Percentiles rank a stretch among this genome's conserved stretches.
Conservation (phyloP, 2,113 vertebrate genomes). For the Melanotaenia duboulayi region DNA sequence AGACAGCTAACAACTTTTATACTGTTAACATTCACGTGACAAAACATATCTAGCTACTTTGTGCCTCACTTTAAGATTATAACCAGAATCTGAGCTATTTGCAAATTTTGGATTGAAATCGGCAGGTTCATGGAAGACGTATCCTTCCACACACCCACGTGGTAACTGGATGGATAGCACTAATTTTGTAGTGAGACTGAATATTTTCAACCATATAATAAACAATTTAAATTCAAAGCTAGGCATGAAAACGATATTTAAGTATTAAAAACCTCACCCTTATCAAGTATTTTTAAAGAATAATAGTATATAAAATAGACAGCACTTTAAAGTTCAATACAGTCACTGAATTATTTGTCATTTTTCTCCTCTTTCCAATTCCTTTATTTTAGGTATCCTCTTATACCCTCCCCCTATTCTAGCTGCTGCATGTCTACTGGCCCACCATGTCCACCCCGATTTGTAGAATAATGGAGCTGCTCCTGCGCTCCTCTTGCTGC, state of each 20-base stretch:
- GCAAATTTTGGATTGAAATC: not conserved
- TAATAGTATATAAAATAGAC: too few species aligned
- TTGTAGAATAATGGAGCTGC: slow-evolving; percentile 46
- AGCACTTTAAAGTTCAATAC: not conserved
- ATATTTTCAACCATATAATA: not conserved
- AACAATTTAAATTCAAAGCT: not conserved
- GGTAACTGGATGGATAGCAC: not conserved
- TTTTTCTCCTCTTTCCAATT: not conserved
- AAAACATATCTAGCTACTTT: not conserved
- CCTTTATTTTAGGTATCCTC: not conserved
- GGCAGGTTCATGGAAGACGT: not conserved
- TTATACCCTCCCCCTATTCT: not conserved
- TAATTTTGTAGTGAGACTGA: too few species aligned
- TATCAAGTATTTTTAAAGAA: too few species aligned
- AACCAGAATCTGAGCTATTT: not conserved
- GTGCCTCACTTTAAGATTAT: not conserved
- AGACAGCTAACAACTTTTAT: slow-evolving; percentile 7
- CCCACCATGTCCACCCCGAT: slow-evolving; percentile 68
- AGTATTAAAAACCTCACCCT: not conserved
- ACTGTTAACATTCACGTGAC: not conserved
- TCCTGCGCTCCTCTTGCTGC: slow-evolving; percentile 53
- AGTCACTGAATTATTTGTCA: not conserved
- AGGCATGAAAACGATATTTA: not conserved
- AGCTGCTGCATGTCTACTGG: not conserved
- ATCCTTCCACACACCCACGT: slow-evolving; percentile 12